These are phyloP conservation scores for Carettochelys insculpta DNA, from an alignment of 2,113 vertebrate species.

Conservation along the genomic window DNA sequence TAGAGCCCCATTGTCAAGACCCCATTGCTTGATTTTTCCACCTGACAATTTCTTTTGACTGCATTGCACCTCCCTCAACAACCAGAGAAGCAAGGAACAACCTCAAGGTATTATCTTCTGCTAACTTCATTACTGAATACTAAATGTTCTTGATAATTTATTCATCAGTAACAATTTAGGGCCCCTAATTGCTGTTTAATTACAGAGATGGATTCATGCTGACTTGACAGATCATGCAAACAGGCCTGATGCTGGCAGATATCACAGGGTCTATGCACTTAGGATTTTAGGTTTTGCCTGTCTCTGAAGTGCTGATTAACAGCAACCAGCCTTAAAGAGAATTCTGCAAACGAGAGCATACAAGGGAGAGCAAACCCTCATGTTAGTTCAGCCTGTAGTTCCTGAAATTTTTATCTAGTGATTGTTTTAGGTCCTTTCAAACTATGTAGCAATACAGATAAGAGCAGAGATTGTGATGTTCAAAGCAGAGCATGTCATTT, in stretches of 20 bases:
- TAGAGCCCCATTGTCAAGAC: no score
- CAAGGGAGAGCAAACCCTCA: not conserved
- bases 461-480: not conserved
- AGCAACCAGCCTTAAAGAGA: not conserved
- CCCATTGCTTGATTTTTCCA: no score
- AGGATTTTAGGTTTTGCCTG: not conserved
- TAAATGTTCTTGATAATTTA: conserved; percentile 53
- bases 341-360: accelerated
- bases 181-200: conserved; percentile 39
- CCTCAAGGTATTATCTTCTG: conserved; percentile 39
- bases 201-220: conserved; percentile 36
- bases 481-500: not conserved
- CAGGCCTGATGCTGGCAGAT: not conserved
- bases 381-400: no score
- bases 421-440: no score
- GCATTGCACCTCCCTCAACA: conserved; percentile 8
- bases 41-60: not conserved
- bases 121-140: conserved; percentile 42
- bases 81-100: conserved; percentile 15
- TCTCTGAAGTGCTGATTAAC: accelerated
- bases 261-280: accelerated
- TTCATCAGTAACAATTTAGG: conserved; percentile 39
- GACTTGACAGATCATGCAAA: not conserved
- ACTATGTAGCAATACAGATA: not conserved
- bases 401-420: no score